Base-by-base conservation (phyloP, 2,888 invertebrate species). In the Sesia apiformis region DNA sequence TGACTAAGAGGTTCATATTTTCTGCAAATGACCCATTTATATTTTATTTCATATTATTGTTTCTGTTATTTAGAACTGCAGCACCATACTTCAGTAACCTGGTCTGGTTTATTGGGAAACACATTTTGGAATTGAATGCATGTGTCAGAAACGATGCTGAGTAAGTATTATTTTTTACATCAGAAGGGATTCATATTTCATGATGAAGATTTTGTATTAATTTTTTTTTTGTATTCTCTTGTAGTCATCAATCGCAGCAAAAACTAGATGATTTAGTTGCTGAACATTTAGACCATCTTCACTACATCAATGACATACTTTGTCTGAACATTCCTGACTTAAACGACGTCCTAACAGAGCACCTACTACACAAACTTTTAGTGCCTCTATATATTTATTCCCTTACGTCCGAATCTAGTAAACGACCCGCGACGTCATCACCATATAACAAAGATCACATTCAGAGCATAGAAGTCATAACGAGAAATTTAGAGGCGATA, bases 21-120 rank as follows among this genome's bases (percentile, higher is more conserved):
- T 23, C 23, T 23, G 23, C 23, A 23, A 23, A 23, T 23, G 23
- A 23, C 23, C 23, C 23, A 23, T 23, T 23, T 23, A 23, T 23
- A 2, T 23, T 23, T 23, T 23, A 23, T 23, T 23, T 23, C 1
- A 23, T 23, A 23, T 23, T 23, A 23, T 23, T 23, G 2, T 23
- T 23, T 23, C 23, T 23, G 23, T 23, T 23, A 70, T 67, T 41
- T 64, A 92, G 96, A 83, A 98, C 99, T 43, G 98, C 98, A 5
- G 98, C 98, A 40, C 98, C 98, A 1, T 99, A 99, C 87, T 98
- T 99, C 81, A 98, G 98, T 64, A 99, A 99, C 86, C 92, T 99
- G 56, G 98, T 99, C 50, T 99, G 98, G 98, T 98, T 98, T 74
- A 98, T 99, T 72, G 98, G 98, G 54, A 98, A 97, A 87, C 98